Evolutionary conservation across 2,113 vertebrate genomes (phyloP), one percentile per base, ranked within the genome.

Genomic region (Ailurus styani): DNA sequence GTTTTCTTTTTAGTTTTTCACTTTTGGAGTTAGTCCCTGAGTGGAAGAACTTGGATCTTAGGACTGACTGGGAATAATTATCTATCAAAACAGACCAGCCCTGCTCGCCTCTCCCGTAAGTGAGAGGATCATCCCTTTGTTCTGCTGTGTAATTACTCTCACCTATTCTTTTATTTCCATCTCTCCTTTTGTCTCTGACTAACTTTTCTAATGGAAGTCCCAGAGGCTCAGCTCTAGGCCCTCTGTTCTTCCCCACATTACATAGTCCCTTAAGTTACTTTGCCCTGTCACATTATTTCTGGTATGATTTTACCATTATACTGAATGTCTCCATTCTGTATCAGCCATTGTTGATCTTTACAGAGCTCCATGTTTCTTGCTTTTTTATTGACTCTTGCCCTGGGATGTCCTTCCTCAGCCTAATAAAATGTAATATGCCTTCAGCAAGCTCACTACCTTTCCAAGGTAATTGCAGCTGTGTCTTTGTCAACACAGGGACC

Each of bases 181-280:
- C n/a, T 92, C 47, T 90, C 23, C n/a, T 50, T 73, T 55, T 87
- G 87, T 27, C 25, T 57, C 54, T 93, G 54, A 42, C 14, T 25
- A 62, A 29, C 25, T 90, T 95, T 86, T 82, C 81, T 92, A 64
- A 42, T 88, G 40, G 18, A 82, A 83, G 6, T 66, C 5, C 29
- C 2, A 3, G 1, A 72, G 4, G 0, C 5, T 91, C 1, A 68
- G 40, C 14, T 55, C 5, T 9, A 55, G 7, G n/a, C 5, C 6
- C 11, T 82, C 17, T 88, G 8, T 3, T 45, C 34, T 78, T 90
- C 31, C 45, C 3, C 4, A 3, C 37, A 50, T 52, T 20, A 54
- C 20, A 73, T 5, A 37, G 14, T 57, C 57, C 11, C 72, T 84
- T 79, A 77, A 13, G 31, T 79, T 73, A 18, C 8, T 57, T 82